Evolutionary conservation across 2,888 invertebrate species (phyloP).

Genomic region (Pandemis cinnamomeana): DNA sequence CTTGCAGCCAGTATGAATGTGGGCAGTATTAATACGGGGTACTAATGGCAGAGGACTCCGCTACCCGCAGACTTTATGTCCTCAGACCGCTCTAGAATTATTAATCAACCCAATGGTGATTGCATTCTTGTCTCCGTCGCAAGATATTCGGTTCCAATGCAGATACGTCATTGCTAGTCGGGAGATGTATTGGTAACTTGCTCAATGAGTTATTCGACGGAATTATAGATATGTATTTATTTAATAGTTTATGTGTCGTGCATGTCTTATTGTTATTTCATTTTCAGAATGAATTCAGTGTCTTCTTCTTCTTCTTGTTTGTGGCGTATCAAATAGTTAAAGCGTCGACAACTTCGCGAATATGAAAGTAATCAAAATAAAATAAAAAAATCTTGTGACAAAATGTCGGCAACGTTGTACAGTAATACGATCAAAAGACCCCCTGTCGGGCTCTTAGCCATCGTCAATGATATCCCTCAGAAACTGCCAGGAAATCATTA

Average conservation of each 20-base stretch:
- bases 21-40: slow-evolving; percentile 78
- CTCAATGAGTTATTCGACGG: background rate
- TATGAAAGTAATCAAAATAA: too few species aligned
- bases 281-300: background rate
- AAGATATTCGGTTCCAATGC: slow-evolving; percentile 52
- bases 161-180: slow-evolving; percentile 62
- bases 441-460: too few species aligned
- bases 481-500: too few species aligned
- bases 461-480: too few species aligned
- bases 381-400: too few species aligned
- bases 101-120: slow-evolving; percentile 81
- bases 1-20: slow-evolving; percentile 55
- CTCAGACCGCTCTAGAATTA: slow-evolving; percentile 80
- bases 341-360: too few species aligned
- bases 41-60: slow-evolving; percentile 68
- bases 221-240: background rate
- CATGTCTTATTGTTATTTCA: slow-evolving; percentile 11
- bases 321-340: background rate
- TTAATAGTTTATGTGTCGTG: background rate
- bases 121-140: slow-evolving; percentile 64
- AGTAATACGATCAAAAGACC: too few species aligned
- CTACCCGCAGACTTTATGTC: slow-evolving; percentile 78
- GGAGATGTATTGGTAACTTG: slow-evolving; percentile 50
- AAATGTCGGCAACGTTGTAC: too few species aligned
- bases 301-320: background rate